Evolutionary conservation across 1,140 invertebrate genomes (phyloP), one percentile per base, ranked within the genome.

Genomic region (Megathymus violae): DNA sequence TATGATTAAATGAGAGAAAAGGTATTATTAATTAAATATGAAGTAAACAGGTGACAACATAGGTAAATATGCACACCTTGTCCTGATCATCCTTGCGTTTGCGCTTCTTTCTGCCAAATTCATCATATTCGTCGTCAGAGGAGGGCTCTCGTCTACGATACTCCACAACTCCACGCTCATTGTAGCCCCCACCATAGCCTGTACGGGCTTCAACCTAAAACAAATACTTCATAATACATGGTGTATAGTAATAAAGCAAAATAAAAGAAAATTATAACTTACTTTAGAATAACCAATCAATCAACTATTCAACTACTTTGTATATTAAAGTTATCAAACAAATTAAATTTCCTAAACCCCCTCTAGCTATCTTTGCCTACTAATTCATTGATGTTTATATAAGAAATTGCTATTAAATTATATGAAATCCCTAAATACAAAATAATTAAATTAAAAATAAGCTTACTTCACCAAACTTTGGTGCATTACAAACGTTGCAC

Each of bases 401-500:
- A 15, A n/a, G 38, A 1, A 9, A 22, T 10, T 27, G 10, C 27
- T 43, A 41, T 1, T 15, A 9, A 14, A 31, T 5, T 22, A 22
- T 22, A 22, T 22, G 19, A 22, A 22, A 9, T 31, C 9, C 9
- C 1, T 31, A 31, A 9, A 7, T 31, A 31, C 27, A 31, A 7
- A 31, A 4, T 7, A 31, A 31, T 31, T 31, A 7, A 22, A 15
- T 43, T 41, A 13, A n/a, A 47, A 51, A 46, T 1, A 54, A 31
- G 64, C 80, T 50, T 43, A 98, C 94, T 90, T 98, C 97, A 1
- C 96, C 96, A 89, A 97, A 97, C 91, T 99, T 99, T 1, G 98
- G 98, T 1, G 98, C 97, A 92, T 99, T 99, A 91, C 99, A 99
- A 93, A 99, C 97, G 89, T 99, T 99, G 88, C 99, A 99, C 48